Base-by-base conservation (phyloP, 2,113 vertebrate species). In the Oryzias woworae region DNA sequence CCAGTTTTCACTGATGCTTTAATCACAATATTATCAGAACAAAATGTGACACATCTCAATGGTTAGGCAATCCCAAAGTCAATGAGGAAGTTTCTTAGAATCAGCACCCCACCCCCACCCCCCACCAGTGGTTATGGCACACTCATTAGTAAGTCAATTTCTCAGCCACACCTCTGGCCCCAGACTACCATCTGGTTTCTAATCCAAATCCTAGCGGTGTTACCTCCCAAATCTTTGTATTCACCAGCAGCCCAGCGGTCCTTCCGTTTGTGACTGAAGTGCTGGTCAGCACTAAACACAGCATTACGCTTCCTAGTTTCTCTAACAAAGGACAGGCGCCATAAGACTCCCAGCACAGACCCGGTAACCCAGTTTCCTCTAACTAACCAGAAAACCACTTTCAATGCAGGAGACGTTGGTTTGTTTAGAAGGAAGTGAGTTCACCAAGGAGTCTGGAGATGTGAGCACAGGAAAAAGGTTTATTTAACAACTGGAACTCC, bases 161-260 rank as follows among this genome's bases (percentile, higher is more conserved):
- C 10, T 20, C 36, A 43, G 44, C 47, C 43, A 44, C 0, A 3
- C 4, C 12, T 42, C 43, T 0, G 0, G 6, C 63, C 57, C 3
- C 20, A 63, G 24, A 31, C 47, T 61, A 8, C 5, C 48, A 50
- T 68, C 44, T 73, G 31, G 49, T 76, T 85, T 83, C 61, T 69
- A 75, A 85, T 86, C 74, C 43, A 58, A 67, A 75, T 79, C 80
- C 31, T 85, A 87, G 85, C 82, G 62, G 85, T 62, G 1, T 28
- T 24, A 42, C 56, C 7, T 20, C 8, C 5, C 6, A 41, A 53
- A n/a, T 41, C 53, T 55, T 22, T 53, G 76, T 63, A 58, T 53
- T 53, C 58, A 68, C 72, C 62, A 58, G 52, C 5, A n/a, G 20
- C 72, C 46, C 75, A 81, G 81, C 53, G 5, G 78, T 60, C 1